Evolutionary conservation across 2,888 invertebrate genomes (phyloP).

Genomic region (Muschampia plurimacula): DNA sequence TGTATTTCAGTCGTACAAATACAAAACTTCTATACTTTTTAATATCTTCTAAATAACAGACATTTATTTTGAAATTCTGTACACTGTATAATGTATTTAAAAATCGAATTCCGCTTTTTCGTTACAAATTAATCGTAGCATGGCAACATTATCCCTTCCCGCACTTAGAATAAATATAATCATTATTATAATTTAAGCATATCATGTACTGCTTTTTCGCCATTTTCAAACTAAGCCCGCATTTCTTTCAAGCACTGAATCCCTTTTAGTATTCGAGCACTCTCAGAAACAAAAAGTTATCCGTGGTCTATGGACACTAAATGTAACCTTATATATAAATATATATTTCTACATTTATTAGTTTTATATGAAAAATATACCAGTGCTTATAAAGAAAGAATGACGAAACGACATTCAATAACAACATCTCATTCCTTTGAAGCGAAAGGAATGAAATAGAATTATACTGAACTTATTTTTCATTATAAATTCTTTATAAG

Average conservation of each 20-base stretch:
- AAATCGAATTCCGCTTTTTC: background rate
- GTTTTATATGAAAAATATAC: conserved; percentile 32
- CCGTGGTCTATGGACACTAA: conserved; percentile 15
- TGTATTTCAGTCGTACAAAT: background rate
- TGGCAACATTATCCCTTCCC: conserved; percentile 31
- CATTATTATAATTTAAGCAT: conserved; percentile 34
- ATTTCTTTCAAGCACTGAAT: conserved; percentile 18
- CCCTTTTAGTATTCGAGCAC: background rate
- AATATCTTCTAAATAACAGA: too few species aligned
- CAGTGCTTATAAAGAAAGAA: conserved; percentile 10
- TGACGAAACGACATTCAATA: conserved; percentile 6
- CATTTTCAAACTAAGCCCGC: conserved; percentile 18
- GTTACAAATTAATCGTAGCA: background rate
- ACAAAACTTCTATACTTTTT: background rate
- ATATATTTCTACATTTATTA: conserved; percentile 14
- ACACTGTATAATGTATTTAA: too few species aligned
- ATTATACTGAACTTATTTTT: conserved; percentile 16
- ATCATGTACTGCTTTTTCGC: conserved; percentile 28
- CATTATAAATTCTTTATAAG: conserved; percentile 6
- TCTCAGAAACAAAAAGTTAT: conserved; percentile 11
- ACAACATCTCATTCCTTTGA: background rate
- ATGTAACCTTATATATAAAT: background rate
- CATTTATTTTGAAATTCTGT: too few species aligned
- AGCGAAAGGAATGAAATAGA: background rate
- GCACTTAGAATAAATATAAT: conserved; percentile 19